Conservation (phyloP, 2,113 vertebrate genomes). For the Dicerorhinus sumatrensis region DNA sequence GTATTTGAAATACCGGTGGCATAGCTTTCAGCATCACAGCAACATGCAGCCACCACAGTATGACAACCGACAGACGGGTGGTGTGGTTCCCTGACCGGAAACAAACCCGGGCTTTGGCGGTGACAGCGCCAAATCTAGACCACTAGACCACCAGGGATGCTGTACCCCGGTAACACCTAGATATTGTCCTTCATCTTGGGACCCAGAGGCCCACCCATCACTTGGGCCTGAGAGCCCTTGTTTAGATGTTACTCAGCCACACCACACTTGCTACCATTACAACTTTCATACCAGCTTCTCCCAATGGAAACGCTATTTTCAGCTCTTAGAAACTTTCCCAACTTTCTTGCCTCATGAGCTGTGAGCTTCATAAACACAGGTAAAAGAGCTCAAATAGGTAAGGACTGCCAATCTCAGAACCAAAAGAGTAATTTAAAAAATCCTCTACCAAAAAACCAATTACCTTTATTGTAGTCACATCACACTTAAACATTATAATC, state of each 20-base stretch:
- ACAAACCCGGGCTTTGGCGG: too few relatives aligned
- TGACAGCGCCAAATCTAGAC: too few relatives aligned
- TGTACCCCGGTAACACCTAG: too few relatives aligned
- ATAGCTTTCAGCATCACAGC: too few relatives aligned
- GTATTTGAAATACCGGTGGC: too few relatives aligned
- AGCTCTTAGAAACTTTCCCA: background rate
- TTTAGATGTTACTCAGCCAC: too few relatives aligned
- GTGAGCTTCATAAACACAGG: background rate
- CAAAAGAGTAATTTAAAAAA: background rate
- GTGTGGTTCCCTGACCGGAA: too few relatives aligned
- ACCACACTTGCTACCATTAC: fast-evolving
- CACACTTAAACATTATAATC: background rate
- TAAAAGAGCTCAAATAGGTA: background rate
- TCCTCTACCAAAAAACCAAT: background rate
- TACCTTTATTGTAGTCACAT: background rate
- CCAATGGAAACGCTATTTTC: background rate
- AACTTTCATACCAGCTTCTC: background rate
- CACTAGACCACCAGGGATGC: too few relatives aligned
- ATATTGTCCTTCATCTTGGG: background rate
- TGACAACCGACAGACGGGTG: too few relatives aligned
- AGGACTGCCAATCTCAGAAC: background rate
- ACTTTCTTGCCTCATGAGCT: too few relatives aligned
- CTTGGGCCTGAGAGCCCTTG: background rate
- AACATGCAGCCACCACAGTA: too few relatives aligned
- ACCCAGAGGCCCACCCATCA: background rate